A percentile compares a stretch with the other conserved stretches of the same genome.
These are phyloP conservation scores for Loripinus fragilis DNA, from an alignment of 2,888 invertebrate species.

Conservation along the genomic window DNA sequence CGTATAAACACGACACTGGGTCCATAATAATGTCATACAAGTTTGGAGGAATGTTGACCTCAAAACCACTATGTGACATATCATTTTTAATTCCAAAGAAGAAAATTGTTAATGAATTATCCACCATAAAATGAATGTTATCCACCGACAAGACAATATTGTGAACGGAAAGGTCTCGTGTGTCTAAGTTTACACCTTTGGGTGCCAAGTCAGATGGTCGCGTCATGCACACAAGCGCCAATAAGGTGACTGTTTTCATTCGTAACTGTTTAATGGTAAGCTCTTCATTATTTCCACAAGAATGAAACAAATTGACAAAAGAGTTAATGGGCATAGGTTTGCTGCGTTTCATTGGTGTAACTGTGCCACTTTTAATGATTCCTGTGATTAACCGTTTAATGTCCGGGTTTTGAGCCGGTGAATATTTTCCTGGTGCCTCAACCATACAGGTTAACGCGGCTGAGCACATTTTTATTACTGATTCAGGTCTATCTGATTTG, in stretches of 20 bases:
- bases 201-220: conserved; percentile 24
- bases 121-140: neutral
- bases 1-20: conserved; percentile 9
- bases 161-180: neutral
- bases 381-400: conserved; percentile 16
- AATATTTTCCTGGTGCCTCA: neutral
- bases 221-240: conserved; percentile 14
- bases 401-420: conserved; percentile 2
- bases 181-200: conserved; percentile 4
- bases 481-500: conserved; percentile 13
- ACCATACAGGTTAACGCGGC: conserved; percentile 8
- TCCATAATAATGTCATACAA: neutral
- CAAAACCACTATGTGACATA: neutral
- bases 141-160: neutral
- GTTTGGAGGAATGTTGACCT: neutral
- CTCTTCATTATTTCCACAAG: neutral
- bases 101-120: neutral
- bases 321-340: neutral
- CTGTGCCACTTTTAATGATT: conserved; percentile 11
- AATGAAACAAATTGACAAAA: neutral
- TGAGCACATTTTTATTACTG: neutral
- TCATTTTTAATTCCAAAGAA: conserved; percentile 15
- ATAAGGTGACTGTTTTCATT: neutral
- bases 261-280: conserved; percentile 5
- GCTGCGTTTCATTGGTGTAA: conserved; percentile 11